Base-by-base conservation (phyloP, 2,888 invertebrate species). In the Spatulosminthurus flaviceps region DNA sequence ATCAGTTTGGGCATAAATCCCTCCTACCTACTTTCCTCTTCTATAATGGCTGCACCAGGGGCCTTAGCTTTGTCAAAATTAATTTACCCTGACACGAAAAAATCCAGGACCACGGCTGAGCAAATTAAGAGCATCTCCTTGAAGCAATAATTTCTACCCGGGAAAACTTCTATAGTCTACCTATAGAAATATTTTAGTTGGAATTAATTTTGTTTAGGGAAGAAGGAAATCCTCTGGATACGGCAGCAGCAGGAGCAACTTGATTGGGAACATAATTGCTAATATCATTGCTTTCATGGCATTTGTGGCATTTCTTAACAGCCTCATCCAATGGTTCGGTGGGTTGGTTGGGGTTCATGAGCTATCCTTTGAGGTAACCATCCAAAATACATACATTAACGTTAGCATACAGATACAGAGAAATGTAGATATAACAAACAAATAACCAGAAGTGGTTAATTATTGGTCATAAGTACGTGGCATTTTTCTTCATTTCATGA, bases 31-130 rank as follows among this genome's bases (percentile, higher is more conserved):
- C 92, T 98, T 82, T 95, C 97, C 0, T 95, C 98, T 0, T 95
- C 95, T 81, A 93, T 98, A 0, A 97, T 98, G 97, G 95, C 97
- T 0, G 97, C 98, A 0, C 98, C 98, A 0, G 96, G 96, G 0
- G 94, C 97, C 0, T 88, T 98, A 34, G 95, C 95, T 86, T 94
- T 92, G 86, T 91, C 96, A 16, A 98, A 98, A 88, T 89, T 99
- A 0, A 90, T 97, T 86, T 93, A 94, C 89, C 98, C 98, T 0
- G 98, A 98, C 89, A 95, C 93, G 0, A 93, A 95, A 86, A 90
- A 92, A 79, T 93, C 95, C 0, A 89, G 91, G 82, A 94, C 95
- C 0, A 92, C 92, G 0, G 91, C 92, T 0, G 91, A 94, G 60
- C 93, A 93, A 81, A 92, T 98, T 76, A 89, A 91, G 67, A n/a